Evolutionary conservation across 2,888 invertebrate genomes (phyloP).

Genomic region (Xanthia icteritia): DNA sequence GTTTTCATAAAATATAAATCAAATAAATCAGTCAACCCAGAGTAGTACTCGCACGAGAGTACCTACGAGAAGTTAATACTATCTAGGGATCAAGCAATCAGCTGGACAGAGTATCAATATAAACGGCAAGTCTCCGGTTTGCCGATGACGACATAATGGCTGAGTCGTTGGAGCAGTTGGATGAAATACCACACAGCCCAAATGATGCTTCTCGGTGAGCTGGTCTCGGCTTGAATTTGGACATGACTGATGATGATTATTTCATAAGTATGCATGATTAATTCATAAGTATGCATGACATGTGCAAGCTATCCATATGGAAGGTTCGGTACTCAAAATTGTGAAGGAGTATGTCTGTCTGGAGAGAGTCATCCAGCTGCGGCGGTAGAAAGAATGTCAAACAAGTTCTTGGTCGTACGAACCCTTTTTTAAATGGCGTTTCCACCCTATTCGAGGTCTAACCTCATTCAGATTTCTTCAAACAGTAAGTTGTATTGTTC

Average conservation of each 20-base stretch:
- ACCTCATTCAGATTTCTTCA: background rate
- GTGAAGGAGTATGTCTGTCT: no score
- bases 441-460: background rate
- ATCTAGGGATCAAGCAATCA: background rate
- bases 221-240: background rate
- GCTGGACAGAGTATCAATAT: background rate
- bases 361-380: background rate
- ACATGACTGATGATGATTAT: no score
- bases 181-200: background rate
- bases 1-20: no score
- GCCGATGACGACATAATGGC: background rate
- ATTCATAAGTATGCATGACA: background rate
- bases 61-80: background rate
- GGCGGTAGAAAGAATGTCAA: background rate
- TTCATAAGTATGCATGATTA: no score
- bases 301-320: background rate
- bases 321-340: background rate
- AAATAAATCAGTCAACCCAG: background rate
- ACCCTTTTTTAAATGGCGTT: background rate
- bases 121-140: background rate
- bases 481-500: conserved; percentile 27
- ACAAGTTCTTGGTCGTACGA: background rate
- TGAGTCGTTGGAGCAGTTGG: background rate
- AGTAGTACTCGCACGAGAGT: background rate
- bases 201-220: background rate